Evolutionary conservation across 1,140 invertebrate genomes (phyloP).

Genomic region (Bombus superbus): DNA sequence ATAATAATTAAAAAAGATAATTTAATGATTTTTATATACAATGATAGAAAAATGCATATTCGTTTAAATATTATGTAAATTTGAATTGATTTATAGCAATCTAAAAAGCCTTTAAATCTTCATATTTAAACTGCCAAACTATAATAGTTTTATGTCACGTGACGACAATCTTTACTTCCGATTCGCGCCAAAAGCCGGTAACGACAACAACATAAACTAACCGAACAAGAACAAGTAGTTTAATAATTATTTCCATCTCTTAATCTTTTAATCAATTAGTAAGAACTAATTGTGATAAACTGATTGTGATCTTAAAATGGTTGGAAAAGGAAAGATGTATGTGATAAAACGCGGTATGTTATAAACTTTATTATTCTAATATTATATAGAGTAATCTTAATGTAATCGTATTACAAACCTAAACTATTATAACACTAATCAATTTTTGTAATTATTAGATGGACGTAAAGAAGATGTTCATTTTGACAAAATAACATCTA

Average conservation of each 20-base stretch:
- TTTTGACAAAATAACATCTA: constrained; percentile 98
- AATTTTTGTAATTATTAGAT: constrained; percentile 84
- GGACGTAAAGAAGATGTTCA: constrained; percentile 96
- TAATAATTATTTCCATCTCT: neutral
- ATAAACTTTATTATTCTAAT: neutral
- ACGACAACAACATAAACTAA: no score
- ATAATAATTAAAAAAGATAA: neutral
- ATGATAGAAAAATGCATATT: neutral
- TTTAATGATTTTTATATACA: neutral
- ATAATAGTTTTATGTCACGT: neutral
- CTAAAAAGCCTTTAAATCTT: neutral
- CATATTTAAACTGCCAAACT: neutral
- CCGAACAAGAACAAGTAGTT: neutral
- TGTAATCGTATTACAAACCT: neutral
- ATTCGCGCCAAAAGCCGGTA: constrained; percentile 14
- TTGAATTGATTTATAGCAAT: neutral
- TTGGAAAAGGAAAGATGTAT: constrained; percentile 78
- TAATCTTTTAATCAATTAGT: no score
- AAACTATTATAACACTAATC: neutral
- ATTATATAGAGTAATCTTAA: neutral
- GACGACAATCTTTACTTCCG: neutral
- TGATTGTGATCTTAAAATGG: constrained; percentile 12
- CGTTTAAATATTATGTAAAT: neutral
- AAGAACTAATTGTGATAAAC: neutral
- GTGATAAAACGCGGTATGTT: constrained; percentile 83